Base-by-base conservation (phyloP, 2,113 vertebrate species). In the Barbus barbus region DNA sequence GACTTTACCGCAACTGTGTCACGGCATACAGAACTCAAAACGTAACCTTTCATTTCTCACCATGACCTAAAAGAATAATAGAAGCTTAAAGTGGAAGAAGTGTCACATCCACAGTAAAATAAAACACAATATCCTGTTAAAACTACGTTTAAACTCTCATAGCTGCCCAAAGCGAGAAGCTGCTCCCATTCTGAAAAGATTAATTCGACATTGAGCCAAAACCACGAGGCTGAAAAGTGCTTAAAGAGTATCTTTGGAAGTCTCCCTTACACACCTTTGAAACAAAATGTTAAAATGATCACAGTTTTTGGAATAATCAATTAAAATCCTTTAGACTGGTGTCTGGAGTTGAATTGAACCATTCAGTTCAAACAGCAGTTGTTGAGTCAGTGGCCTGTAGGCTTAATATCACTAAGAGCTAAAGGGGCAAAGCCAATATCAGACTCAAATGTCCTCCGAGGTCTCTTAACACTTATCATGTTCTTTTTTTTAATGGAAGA, bases 171-270 rank as follows among this genome's bases (percentile, higher is more conserved):
- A 90, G 85, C 90, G 90, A 93, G 90, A 90, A 93, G 89, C 87
- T 91, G 90, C 91, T 90, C 89, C 84, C 88, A 88, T 90, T 88
- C 78, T 73, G 86, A 88, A 80, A 90, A 90, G 89, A 89, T 90
- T 91, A 90, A 91, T 92, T 91, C 61, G 24, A 82, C 85, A 84
- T 78, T 91, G 84, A 92, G 90, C 90, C 88, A 86, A 92, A 93
- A 91, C 90, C 87, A 91, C 90, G 85, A 93, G 91, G 90, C 90
- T 92, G 90, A 44, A 89, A 94, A 95, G 94, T 95, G 94, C 94
- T 93, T 93, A 89, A 92, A 93, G 91, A 91, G 93, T 90, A 91
- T 95, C 93, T 94, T 94, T 94, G 94, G 94, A 94, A 93, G 91
- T 93, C 89, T 92, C 91, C 89, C 90, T 85, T 92, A 92, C 82